phyloP scores from a whole-genome alignment of 2,888 invertebrate species.

The Lasioglossum malachurum region DNA sequence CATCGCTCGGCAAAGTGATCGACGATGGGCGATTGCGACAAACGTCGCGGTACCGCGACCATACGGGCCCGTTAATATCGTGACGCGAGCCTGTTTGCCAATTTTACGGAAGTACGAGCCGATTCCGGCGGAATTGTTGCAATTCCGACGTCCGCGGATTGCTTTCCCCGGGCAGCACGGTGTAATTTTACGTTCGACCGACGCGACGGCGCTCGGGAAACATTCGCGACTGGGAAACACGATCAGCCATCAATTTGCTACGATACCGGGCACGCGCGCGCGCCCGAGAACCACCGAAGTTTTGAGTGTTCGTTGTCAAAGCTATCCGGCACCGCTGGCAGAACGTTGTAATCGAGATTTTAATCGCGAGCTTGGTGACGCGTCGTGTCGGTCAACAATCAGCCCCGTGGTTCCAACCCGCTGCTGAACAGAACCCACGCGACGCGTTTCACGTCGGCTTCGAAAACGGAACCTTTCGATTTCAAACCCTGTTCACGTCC shows the following conservation, averaged over 20 bases:
- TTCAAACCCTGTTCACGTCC: background rate
- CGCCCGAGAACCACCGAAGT: background rate
- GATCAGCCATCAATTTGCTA: conserved; percentile 9
- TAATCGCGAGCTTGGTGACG: conserved; percentile 21
- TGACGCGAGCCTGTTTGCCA: conserved; percentile 14
- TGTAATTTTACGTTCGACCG: conserved; percentile 15
- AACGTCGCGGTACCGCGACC: conserved; percentile 10
- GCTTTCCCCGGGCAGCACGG: conserved; percentile 2
- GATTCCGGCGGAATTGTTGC: background rate
- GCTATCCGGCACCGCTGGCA: background rate
- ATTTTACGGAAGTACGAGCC: conserved; percentile 21
- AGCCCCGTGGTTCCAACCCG: background rate
- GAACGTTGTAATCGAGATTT: conserved; percentile 24
- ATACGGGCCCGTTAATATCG: conserved; percentile 1
- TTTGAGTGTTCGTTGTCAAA: conserved; percentile 8
- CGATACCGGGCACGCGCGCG: background rate
- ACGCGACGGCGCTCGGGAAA: background rate
- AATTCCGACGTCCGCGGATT: conserved; percentile 7
- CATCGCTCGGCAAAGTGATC: conserved; percentile 13
- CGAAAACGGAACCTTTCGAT: background rate
- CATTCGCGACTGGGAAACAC: background rate
- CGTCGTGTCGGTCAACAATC: conserved; percentile 22
- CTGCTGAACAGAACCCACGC: background rate
- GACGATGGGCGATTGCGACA: conserved; percentile 13
- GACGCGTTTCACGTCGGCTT: background rate